phyloP scores from a whole-genome alignment of 2,113 vertebrate genomes.

The Gallinago undulata region DNA sequence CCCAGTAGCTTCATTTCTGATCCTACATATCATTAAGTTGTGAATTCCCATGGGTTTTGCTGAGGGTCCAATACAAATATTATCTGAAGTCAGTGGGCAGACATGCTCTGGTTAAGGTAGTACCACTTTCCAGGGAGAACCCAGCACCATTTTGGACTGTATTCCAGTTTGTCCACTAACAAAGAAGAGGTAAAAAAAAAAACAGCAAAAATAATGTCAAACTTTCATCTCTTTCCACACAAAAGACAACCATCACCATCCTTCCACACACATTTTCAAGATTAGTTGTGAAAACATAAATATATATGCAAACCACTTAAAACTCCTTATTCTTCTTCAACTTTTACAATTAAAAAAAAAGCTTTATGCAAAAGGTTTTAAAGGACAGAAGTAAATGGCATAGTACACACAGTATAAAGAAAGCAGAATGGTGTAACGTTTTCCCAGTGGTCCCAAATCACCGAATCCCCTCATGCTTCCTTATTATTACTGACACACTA shows the following conservation, averaged over 20 bases:
- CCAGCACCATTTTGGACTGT: not conserved
- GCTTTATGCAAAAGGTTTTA: not conserved
- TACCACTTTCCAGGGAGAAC: not conserved
- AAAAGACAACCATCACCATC: not conserved
- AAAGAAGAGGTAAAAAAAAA: not conserved
- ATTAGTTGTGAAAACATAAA: not conserved
- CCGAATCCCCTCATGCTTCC: fast-evolving
- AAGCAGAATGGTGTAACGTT: not conserved
- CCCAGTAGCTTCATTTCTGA: not conserved
- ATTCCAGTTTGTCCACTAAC: not conserved
- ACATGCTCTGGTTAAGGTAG: not conserved
- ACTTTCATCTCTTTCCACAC: not conserved
- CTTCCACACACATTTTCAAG: not conserved
- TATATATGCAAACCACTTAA: not conserved
- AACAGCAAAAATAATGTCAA: not conserved
- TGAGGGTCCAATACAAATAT: not conserved
- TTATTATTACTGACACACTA: not conserved
- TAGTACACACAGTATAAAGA: not conserved
- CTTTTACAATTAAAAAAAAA: not conserved
- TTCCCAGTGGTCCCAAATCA: not conserved
- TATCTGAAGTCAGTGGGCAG: not conserved
- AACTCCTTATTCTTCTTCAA: not conserved
- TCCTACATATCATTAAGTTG: not conserved
- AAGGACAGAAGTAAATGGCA: not conserved
- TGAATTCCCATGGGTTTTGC: not conserved